Base-by-base conservation (phyloP, 35 echinoderm and acorn worm genomes). In the Strongylocentrotus purpuratus region DNA sequence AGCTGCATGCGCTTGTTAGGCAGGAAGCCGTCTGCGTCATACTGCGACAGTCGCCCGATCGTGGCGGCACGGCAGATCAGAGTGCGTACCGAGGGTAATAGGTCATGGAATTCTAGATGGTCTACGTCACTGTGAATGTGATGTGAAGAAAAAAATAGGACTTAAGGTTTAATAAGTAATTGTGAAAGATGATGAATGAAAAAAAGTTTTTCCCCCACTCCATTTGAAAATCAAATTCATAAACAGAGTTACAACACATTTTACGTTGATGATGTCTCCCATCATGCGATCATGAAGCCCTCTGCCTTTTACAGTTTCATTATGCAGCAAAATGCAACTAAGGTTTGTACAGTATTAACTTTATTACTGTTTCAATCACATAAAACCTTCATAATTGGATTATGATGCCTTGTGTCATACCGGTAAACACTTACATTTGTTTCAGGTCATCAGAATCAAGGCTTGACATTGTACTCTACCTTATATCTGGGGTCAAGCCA, bases 401-500 rank as follows among this genome's bases (percentile, higher is more conserved):
- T 7, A 22, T 28, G 8, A 8, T 78, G 28, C 20, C 65, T 28
- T n/a, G 4, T 78, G 28, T 4, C 20, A 78, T 1, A 50, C 48
- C 48, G n/a, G n/a, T n/a, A 59, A 17, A 59, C 11, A 78, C 65
- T 78, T 4, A 17, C 65, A n/a, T 22, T 78, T n/a, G 4, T 28
- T 78, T 78, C 8, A 31, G 65, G 65, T n/a, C 65, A 78, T 59
- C 52, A 28, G 7, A 28, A n/a, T 55, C 50, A 78, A 7, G 65
- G 20, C 65, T 78, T 28, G 20, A 33, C 5, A 61, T n/a, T 48
- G n/a, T 31, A 86, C 58, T 92, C 95, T 88, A 99, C 98, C 97
- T 97, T 70, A 97, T 97, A 32, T 99, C 98, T 95, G 98, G 98
- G 70, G 25, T 71, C 61, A 99, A 93, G 14, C 98, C 98, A 50